These are phyloP conservation scores for Drosophila nigricruria DNA, from an alignment of 2,888 invertebrate species.

Conservation along the genomic window DNA sequence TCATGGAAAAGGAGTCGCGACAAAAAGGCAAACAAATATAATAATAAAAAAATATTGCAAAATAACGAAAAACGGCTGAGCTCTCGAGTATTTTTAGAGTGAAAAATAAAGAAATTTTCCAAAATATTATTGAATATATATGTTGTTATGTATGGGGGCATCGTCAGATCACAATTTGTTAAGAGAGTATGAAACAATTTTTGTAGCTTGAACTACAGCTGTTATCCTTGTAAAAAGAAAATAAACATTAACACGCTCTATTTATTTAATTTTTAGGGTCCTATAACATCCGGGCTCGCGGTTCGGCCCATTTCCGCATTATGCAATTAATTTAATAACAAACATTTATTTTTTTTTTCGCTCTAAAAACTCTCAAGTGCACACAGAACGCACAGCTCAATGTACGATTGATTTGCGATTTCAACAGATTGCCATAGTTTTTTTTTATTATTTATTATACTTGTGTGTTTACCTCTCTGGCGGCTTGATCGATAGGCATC, in stretches of 20 bases:
- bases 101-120: slow-evolving; percentile 56
- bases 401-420: slow-evolving; percentile 63
- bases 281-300: slow-evolving; percentile 51
- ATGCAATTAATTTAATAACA: slow-evolving; percentile 64
- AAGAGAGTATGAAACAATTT: background rate
- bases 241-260: slow-evolving; percentile 46
- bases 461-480: slow-evolving; percentile 88
- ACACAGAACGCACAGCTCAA: slow-evolving; percentile 39
- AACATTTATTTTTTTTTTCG: slow-evolving; percentile 67
- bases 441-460: slow-evolving; percentile 59
- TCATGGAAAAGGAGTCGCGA: slow-evolving; percentile 28
- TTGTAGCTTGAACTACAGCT: background rate
- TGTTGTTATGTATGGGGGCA: background rate
- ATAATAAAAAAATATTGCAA: slow-evolving; percentile 79
- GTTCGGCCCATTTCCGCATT: slow-evolving; percentile 57
- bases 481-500: slow-evolving; percentile 91
- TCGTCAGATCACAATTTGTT: background rate
- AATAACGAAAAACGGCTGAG: slow-evolving; percentile 65
- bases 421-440: slow-evolving; percentile 71
- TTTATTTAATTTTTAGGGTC: slow-evolving; percentile 42
- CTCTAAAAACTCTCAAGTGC: slow-evolving; percentile 85
- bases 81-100: slow-evolving; percentile 83
- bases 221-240: slow-evolving; percentile 24
- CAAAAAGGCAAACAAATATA: slow-evolving; percentile 76
- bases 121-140: background rate